A percentile compares a stretch with the other conserved stretches of the same genome.
These are phyloP conservation scores for Cebidichthys violaceus DNA, from an alignment of 2,113 vertebrate genomes.

Conservation along the genomic window DNA sequence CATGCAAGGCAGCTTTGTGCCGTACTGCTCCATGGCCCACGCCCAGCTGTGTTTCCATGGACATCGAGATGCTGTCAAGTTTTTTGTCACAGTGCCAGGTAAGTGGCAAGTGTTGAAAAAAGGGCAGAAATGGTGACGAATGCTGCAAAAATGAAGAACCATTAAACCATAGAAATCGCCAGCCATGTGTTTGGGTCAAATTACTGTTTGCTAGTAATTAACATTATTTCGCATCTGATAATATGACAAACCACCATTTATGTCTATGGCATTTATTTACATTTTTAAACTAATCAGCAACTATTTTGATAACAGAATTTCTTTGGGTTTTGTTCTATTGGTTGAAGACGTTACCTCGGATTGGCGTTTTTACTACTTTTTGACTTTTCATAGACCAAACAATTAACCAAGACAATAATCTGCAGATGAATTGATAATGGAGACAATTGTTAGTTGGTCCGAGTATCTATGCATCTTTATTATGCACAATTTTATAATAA, in stretches of 20 bases:
- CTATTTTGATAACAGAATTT: no score
- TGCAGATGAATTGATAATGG: neutral
- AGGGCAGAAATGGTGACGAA: neutral
- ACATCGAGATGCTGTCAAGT: conserved; percentile 96
- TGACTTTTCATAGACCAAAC: neutral
- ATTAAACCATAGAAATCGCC: neutral
- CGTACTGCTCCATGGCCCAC: conserved; percentile 99
- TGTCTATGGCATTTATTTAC: neutral
- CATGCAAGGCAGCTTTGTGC: conserved; percentile 88
- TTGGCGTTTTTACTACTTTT: no score
- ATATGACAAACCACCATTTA: neutral
- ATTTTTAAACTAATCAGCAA: no score
- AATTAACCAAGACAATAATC: neutral
- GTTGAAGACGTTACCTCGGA: no score
- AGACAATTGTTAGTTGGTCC: no score
- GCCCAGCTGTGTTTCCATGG: conserved; percentile 99
- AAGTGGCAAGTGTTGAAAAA: neutral
- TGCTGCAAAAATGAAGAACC: neutral
- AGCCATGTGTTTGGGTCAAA: neutral
- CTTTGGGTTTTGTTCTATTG: no score
- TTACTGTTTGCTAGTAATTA: neutral
- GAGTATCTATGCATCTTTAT: no score
- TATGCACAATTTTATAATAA: no score
- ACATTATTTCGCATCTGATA: no score
- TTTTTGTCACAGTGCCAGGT: conserved; percentile 97